These are phyloP conservation scores for Clytia hemisphaerica DNA, from an alignment of 30 jellyfish, hydroid and myxozoan genomes.

Conservation along the genomic window DNA sequence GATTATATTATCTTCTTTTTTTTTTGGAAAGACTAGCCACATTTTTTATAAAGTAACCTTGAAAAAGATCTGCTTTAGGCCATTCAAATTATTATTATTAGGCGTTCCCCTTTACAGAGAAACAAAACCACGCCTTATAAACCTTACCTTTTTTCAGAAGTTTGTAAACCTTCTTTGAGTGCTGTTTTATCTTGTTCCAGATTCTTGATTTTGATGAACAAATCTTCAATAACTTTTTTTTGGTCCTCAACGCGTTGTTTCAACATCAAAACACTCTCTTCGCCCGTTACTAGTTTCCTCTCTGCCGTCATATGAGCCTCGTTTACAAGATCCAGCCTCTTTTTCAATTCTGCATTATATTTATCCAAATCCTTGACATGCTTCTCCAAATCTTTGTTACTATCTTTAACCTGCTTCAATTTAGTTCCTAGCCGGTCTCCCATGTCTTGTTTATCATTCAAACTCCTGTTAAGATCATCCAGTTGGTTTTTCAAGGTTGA, in stretches of 20 bases:
- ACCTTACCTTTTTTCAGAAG: slow-evolving; percentile 58
- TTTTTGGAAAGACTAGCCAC: too few relatives aligned
- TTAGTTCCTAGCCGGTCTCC: slow-evolving; percentile 37
- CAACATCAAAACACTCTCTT: slow-evolving; percentile 45
- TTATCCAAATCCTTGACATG: slow-evolving; percentile 39
- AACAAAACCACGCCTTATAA: too few relatives aligned
- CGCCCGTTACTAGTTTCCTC: slow-evolving; percentile 31
- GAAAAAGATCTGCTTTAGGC: too few relatives aligned
- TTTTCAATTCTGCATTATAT: slow-evolving; percentile 44
- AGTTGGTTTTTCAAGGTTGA: neutral
- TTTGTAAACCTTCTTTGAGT: slow-evolving; percentile 39
- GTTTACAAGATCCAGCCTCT: slow-evolving; percentile 31
- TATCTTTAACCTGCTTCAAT: slow-evolving; percentile 2
- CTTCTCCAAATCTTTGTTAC: slow-evolving; percentile 32
- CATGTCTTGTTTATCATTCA: slow-evolving; percentile 38
- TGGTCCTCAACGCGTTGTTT: slow-evolving; percentile 56
- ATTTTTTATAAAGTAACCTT: too few relatives aligned
- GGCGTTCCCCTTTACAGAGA: too few relatives aligned
- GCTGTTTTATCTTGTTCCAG: slow-evolving; percentile 55
- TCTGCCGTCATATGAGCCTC: slow-evolving; percentile 57
- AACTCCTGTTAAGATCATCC: slow-evolving; percentile 29
- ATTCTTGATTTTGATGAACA: slow-evolving; percentile 48
- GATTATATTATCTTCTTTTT: too few relatives aligned
- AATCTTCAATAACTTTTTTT: slow-evolving; percentile 54
- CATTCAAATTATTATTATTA: too few relatives aligned